Evolutionary conservation across 2,113 vertebrate genomes (phyloP).

Genomic region (Alouatta palliata): DNA sequence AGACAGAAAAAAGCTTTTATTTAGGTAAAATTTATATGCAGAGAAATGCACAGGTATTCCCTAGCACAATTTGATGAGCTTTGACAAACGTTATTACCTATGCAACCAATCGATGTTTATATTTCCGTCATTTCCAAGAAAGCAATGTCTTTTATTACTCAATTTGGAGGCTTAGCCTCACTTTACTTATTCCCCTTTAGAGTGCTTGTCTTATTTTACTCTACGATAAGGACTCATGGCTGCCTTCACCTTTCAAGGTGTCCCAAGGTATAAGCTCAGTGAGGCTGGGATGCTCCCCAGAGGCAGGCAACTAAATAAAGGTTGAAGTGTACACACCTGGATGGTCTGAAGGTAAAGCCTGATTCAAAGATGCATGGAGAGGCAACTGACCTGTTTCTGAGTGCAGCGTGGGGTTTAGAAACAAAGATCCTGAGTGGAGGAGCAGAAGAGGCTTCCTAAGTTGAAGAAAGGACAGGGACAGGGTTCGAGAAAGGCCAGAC

Average conservation of each 20-base stretch:
- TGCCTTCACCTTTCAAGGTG: neutral
- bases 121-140: neutral
- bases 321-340: neutral
- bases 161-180: neutral
- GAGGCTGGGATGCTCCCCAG: neutral
- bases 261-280: neutral
- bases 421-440: neutral
- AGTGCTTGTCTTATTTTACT: slow-evolving; percentile 6
- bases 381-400: neutral
- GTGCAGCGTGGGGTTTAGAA: neutral
- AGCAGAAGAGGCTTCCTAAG: neutral
- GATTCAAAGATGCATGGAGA: neutral
- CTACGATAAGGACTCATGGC: neutral
- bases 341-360: neutral
- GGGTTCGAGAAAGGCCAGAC: neutral
- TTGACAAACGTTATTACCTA: neutral
- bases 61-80: neutral
- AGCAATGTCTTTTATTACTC: neutral
- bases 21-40: neutral
- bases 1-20: neutral
- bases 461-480: neutral
- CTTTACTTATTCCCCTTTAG: neutral
- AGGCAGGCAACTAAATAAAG: neutral
- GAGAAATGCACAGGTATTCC: neutral
- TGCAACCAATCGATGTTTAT: neutral